phyloP scores from a whole-genome alignment of 2,113 vertebrate genomes.

The Atherinomorus stipes region DNA sequence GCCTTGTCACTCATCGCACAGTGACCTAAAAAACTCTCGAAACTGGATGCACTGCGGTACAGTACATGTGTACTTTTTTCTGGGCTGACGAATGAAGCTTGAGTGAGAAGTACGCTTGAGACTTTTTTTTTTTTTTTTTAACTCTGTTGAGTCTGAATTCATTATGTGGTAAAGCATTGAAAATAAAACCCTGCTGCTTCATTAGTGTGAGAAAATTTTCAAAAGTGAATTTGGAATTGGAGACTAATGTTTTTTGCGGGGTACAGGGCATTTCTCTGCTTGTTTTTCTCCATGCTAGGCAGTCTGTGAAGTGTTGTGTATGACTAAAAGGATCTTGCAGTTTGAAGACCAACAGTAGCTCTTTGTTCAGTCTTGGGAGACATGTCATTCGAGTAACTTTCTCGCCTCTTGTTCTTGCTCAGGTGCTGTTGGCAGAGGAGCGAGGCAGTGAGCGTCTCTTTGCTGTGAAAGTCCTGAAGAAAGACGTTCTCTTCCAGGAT shows the following conservation, averaged over 20 bases:
- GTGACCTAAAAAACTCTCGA: slow-evolving; percentile 52
- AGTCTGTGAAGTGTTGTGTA: slow-evolving; percentile 1
- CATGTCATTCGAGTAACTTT: background rate
- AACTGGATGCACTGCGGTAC: slow-evolving; percentile 20
- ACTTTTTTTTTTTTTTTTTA: too few species aligned
- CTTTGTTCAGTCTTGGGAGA: background rate
- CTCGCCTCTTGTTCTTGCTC: background rate
- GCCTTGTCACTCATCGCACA: slow-evolving; percentile 43
- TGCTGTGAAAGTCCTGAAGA: slow-evolving; percentile 93
- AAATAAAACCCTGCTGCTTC: background rate
- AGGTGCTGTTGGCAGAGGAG: slow-evolving; percentile 93
- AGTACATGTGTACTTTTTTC: slow-evolving; percentile 10
- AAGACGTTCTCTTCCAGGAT: slow-evolving; percentile 93
- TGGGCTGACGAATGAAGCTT: slow-evolving; percentile 1
- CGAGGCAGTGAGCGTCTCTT: slow-evolving; percentile 88
- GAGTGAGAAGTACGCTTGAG: slow-evolving; percentile 11
- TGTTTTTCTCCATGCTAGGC: background rate
- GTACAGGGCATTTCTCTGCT: background rate
- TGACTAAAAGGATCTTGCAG: slow-evolving; percentile 7
- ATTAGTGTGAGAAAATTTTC: background rate
- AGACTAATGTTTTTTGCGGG: background rate
- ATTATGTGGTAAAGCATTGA: slow-evolving; percentile 1
- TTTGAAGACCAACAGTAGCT: slow-evolving; percentile 5
- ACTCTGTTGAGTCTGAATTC: background rate
- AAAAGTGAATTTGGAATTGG: background rate